Conservation (phyloP, 2,888 invertebrate genomes). For the Stenchaetothrips biformis region DNA sequence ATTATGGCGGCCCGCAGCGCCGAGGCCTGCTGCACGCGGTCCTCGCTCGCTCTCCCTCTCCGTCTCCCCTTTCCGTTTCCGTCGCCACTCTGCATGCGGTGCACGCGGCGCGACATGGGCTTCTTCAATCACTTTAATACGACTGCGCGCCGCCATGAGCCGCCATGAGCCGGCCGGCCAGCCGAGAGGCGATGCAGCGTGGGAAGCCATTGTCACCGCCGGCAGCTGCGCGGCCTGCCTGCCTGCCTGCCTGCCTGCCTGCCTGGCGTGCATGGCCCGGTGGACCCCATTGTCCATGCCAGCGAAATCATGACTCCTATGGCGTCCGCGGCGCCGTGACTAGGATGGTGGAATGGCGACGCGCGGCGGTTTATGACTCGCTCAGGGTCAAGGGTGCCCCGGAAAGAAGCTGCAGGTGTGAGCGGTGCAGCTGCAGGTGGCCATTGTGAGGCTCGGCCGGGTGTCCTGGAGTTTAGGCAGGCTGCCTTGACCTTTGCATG, state of each 20-base stretch:
- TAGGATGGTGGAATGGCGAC: no score
- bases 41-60: background rate
- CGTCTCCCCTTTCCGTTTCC: background rate
- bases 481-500: no score
- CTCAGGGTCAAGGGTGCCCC: no score
- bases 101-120: background rate
- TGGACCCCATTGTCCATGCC: background rate
- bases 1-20: background rate
- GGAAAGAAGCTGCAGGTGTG: no score
- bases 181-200: background rate
- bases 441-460: no score
- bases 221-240: background rate
- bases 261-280: background rate
- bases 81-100: background rate
- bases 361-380: no score
- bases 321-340: no score
- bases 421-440: no score
- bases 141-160: background rate
- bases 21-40: background rate
- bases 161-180: background rate
- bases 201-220: background rate
- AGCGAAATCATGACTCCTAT: no score
- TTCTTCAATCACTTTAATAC: conserved; percentile 17
- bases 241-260: background rate
- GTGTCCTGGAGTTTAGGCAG: no score